A percentile compares a stretch with the other conserved stretches of the same genome.
phyloP scores from a whole-genome alignment of 2,888 invertebrate species.

The Phymatocera aterrima region DNA sequence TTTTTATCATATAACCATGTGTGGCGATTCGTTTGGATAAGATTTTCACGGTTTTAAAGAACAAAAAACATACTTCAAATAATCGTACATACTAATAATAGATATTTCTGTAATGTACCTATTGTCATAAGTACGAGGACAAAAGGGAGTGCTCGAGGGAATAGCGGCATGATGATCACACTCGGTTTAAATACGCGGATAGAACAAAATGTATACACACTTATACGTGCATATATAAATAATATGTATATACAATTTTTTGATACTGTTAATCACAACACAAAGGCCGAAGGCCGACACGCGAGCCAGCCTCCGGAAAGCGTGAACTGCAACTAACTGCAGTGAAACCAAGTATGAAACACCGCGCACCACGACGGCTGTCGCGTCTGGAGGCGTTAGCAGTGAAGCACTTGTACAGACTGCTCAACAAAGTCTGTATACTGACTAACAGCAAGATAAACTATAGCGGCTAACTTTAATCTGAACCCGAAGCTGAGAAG shows the following conservation, averaged over 20 bases:
- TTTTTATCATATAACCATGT: too few species aligned
- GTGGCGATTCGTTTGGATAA: background rate
- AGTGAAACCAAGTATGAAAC: constrained; percentile 13
- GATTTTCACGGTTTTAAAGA: background rate
- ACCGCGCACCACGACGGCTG: background rate
- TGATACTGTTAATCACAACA: constrained; percentile 33
- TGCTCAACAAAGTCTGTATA: constrained; percentile 17
- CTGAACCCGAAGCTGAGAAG: constrained; percentile 47
- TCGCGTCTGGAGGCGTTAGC: constrained; percentile 24
- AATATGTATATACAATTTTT: background rate
- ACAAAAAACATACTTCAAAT: background rate
- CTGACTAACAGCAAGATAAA: constrained; percentile 28
- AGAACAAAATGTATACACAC: background rate
- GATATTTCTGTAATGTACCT: constrained; percentile 53
- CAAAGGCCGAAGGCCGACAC: constrained; percentile 44
- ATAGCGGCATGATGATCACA: constrained; percentile 9
- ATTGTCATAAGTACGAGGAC: constrained; percentile 57
- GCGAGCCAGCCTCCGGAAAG: constrained; percentile 27
- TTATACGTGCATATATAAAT: background rate
- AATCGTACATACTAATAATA: background rate
- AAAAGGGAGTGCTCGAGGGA: constrained; percentile 24
- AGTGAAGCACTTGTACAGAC: constrained; percentile 33
- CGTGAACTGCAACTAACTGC: constrained; percentile 35
- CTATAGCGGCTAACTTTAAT: constrained; percentile 15
- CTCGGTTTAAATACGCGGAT: constrained; percentile 3